Conservation (phyloP, 1,140 invertebrate genomes). For the Xylocopa sonorina region DNA sequence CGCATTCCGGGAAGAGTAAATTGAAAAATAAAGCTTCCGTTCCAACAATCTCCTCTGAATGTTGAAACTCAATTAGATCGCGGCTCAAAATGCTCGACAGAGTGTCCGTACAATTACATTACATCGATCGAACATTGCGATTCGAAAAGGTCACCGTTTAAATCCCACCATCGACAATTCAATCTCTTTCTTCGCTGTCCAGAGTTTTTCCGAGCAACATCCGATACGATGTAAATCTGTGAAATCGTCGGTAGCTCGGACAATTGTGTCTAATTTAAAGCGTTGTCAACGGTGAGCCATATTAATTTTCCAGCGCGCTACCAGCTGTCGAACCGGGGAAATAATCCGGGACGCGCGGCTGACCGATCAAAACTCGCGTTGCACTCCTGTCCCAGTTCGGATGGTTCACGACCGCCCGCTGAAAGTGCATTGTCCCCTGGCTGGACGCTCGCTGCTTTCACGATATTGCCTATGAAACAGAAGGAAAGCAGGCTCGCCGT, state of each 20-base stretch:
- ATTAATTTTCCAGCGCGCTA: no score
- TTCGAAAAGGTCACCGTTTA: not conserved
- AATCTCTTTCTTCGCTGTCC: not conserved
- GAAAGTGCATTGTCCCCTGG: not conserved
- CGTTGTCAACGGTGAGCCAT: no score
- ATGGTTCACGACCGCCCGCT: not conserved
- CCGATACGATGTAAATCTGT: no score
- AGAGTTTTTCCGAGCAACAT: no score
- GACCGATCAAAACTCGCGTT: not conserved
- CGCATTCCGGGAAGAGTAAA: no score
- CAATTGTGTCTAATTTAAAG: no score
- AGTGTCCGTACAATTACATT: no score
- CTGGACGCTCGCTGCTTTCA: not conserved
- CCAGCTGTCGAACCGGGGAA: not conserved
- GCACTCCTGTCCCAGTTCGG: not conserved
- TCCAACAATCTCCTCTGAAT: no score
- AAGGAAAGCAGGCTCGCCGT: not conserved
- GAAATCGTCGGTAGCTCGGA: no score
- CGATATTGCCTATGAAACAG: conserved; percentile 30
- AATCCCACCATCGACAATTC: not conserved
- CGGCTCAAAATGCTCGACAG: no score
- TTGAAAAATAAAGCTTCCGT: no score
- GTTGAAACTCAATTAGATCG: no score
- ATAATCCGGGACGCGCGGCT: not conserved
- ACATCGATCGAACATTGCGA: not conserved